phyloP scores from a whole-genome alignment of 2,797 vertebrate species.

The Acanthiza pusilla region DNA sequence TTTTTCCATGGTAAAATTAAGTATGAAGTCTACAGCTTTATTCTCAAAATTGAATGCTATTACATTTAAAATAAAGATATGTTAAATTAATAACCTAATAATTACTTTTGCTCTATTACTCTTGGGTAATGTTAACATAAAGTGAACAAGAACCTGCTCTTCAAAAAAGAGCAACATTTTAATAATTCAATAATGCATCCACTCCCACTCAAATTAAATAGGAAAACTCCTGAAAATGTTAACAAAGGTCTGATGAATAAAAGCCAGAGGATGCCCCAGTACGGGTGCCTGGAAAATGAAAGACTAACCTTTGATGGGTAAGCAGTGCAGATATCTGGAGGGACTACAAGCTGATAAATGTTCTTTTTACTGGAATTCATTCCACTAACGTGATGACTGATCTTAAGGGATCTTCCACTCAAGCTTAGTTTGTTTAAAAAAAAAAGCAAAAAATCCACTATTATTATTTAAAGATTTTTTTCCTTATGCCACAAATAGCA shows the following conservation, averaged over 20 bases:
- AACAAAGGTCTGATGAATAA: background rate
- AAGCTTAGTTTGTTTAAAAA: background rate
- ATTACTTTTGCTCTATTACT: conserved; percentile 14
- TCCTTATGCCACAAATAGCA: background rate
- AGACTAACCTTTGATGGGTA: background rate
- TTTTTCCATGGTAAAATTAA: conserved; percentile 16
- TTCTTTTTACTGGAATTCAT: background rate
- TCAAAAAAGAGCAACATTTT: conserved; percentile 17
- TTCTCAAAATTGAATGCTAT: background rate
- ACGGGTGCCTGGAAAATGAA: background rate
- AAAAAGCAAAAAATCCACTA: background rate
- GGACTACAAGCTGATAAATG: background rate
- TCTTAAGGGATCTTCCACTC: background rate
- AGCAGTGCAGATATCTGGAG: background rate
- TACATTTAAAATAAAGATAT: background rate
- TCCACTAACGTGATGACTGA: background rate
- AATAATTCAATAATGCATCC: background rate
- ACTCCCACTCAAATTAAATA: background rate
- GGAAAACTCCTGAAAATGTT: background rate
- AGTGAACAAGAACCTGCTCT: background rate
- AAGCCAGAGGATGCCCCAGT: background rate
- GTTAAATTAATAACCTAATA: conserved; percentile 40
- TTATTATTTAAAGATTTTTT: background rate
- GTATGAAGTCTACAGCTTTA: background rate
- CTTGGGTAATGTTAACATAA: background rate